Percentiles rank a stretch among this genome's conserved stretches.
phyloP scores from a whole-genome alignment of 2,888 invertebrate genomes.

The Brachycybe producta region DNA sequence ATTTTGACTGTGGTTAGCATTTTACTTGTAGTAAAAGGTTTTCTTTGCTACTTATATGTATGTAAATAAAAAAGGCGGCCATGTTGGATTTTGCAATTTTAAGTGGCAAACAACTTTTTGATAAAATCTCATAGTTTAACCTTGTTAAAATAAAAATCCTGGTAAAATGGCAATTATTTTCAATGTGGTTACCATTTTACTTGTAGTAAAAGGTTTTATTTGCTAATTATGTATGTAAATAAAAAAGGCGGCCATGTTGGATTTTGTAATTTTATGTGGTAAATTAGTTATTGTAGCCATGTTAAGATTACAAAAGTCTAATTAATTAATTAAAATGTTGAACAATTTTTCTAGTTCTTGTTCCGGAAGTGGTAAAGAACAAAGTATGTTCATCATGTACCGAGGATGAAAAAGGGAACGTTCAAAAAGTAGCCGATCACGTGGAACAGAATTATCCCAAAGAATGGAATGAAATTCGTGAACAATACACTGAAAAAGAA shows the following conservation, averaged over 20 bases:
- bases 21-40: too few relatives aligned
- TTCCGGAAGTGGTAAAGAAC: constrained; percentile 11
- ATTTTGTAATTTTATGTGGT: too few relatives aligned
- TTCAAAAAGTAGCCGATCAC: constrained; percentile 15
- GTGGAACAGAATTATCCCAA: constrained; percentile 13
- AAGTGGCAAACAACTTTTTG: too few relatives aligned
- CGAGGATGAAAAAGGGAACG: constrained; percentile 10
- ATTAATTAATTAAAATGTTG: neutral
- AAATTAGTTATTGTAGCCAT: neutral
- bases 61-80: neutral
- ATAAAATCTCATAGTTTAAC: too few relatives aligned
- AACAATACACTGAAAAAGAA: constrained; percentile 3
- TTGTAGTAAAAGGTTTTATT: too few relatives aligned
- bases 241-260: neutral
- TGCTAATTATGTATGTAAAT: neutral
- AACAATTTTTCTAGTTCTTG: constrained; percentile 10
- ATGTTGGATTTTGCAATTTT: too few relatives aligned
- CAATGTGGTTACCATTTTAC: too few relatives aligned
- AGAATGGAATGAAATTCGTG: constrained; percentile 12
- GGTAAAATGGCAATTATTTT: too few relatives aligned
- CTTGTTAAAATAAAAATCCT: too few relatives aligned
- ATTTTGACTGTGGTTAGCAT: too few relatives aligned
- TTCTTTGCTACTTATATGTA: too few relatives aligned
- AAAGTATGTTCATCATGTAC: constrained; percentile 14
- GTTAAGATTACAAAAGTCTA: neutral